These are phyloP conservation scores for Anniella stebbinsi DNA, from an alignment of 2,797 vertebrate genomes.

Conservation along the genomic window DNA sequence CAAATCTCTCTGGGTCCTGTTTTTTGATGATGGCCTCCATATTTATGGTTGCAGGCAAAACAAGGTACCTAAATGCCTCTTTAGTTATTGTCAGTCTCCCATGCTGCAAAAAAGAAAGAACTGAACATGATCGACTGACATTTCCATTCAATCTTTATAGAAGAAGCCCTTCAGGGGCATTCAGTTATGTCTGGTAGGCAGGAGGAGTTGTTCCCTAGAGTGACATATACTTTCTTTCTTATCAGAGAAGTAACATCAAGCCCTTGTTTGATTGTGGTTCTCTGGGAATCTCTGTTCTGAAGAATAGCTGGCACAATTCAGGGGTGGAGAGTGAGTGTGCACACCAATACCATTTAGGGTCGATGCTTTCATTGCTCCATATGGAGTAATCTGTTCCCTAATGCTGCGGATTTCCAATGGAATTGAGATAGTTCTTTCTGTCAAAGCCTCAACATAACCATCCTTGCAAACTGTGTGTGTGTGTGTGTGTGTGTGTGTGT, in stretches of 20 bases:
- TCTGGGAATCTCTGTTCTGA: conserved; percentile 31
- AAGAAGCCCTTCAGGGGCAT: background rate
- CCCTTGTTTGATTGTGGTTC: conserved; percentile 31
- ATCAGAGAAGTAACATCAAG: conserved; percentile 30
- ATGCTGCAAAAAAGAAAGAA: background rate
- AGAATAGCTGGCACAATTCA: conserved; percentile 14
- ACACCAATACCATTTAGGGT: background rate
- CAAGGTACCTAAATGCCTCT: background rate
- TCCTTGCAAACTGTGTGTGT: background rate
- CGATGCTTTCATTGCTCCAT: background rate
- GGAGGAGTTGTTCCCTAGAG: background rate
- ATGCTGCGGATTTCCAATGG: background rate
- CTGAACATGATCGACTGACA: background rate
- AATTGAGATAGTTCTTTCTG: background rate
- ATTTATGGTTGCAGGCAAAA: background rate
- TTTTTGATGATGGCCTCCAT: background rate
- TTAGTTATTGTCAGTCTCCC: background rate
- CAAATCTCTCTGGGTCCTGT: no score
- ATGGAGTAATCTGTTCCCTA: background rate
- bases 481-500: no score
- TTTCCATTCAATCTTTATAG: conserved; percentile 8
- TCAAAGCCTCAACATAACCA: background rate
- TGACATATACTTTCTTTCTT: background rate
- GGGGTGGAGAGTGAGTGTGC: no score
- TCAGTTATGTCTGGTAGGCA: conserved; percentile 4